Base-by-base conservation (phyloP, 1,140 invertebrate species). In the Drosophila repletoides region DNA sequence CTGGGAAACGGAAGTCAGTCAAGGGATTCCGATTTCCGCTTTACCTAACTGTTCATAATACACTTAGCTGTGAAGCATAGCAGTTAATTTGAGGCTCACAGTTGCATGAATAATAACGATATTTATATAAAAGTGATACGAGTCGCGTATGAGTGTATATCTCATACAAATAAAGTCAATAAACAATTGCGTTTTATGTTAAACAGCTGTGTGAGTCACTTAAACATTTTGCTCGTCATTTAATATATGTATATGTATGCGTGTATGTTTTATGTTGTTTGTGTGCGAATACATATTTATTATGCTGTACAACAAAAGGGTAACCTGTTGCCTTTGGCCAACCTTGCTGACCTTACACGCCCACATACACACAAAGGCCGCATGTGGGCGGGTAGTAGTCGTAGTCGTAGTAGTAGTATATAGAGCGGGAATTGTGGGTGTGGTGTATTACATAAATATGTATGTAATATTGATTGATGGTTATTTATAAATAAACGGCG, bases 401-500 rank as follows among this genome's bases (percentile, higher is more conserved):
- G n/a, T n/a, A n/a, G n/a, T n/a, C n/a, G n/a, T n/a, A n/a, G n/a
- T n/a, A n/a, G n/a, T n/a, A n/a, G n/a, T n/a, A n/a, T n/a, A n/a
- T n/a, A n/a, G n/a, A n/a, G n/a, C n/a, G n/a, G n/a, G n/a, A n/a
- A n/a, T n/a, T n/a, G n/a, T n/a, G n/a, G n/a, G n/a, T n/a, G 3
- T 14, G 15, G 17, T n/a, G 14, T 29, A 46, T 60, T 61, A 61
- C 58, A 67, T 61, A 67, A 67, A 52, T n/a, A n/a, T n/a, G n/a
- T n/a, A n/a, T n/a, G n/a, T n/a, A n/a, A n/a, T 67, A 67, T 67
- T 67, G 64, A 67, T 67, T 61, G 64, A 67, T 67, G 61, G 46
- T 53, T 61, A 67, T 67, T 67, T 67, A 67, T 67, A 67, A 67
- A 61, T 61, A 67, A 45, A 60, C 56, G 17, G 6, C 34, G 7